Conservation (phyloP, 2,113 vertebrate species). For the Motacilla alba region DNA sequence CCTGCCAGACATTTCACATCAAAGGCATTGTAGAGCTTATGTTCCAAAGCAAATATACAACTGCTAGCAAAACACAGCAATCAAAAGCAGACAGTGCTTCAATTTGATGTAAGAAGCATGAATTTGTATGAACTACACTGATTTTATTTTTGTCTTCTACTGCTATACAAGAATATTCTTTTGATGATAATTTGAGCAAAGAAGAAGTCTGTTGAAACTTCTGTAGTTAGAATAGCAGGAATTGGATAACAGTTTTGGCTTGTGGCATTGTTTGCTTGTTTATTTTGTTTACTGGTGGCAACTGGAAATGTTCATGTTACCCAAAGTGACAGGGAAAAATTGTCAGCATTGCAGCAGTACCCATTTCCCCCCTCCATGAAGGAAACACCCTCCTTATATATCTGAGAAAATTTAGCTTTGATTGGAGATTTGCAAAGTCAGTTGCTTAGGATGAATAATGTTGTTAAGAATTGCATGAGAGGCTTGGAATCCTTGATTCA, state of each 20-base stretch:
- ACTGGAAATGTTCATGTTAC: background rate
- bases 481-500: background rate
- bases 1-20: conserved; percentile 49
- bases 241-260: background rate
- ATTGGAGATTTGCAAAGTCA: background rate
- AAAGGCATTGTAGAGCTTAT: conserved; percentile 25
- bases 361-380: background rate
- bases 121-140: background rate
- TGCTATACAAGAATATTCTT: background rate
- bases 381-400: background rate
- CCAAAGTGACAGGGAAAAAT: background rate
- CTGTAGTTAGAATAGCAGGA: background rate
- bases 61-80: conserved; percentile 59
- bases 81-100: conserved; percentile 45
- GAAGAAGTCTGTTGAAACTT: background rate
- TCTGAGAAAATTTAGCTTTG: background rate
- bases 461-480: background rate
- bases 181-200: conserved; percentile 29
- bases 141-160: conserved; percentile 38
- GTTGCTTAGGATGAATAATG: background rate
- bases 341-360: background rate
- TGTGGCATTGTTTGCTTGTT: background rate
- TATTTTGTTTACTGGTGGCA: background rate
- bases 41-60: conserved; percentile 37
- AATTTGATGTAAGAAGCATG: conserved; percentile 46